phyloP scores from a whole-genome alignment of 2,888 invertebrate genomes.

The Microchrysa polita region DNA sequence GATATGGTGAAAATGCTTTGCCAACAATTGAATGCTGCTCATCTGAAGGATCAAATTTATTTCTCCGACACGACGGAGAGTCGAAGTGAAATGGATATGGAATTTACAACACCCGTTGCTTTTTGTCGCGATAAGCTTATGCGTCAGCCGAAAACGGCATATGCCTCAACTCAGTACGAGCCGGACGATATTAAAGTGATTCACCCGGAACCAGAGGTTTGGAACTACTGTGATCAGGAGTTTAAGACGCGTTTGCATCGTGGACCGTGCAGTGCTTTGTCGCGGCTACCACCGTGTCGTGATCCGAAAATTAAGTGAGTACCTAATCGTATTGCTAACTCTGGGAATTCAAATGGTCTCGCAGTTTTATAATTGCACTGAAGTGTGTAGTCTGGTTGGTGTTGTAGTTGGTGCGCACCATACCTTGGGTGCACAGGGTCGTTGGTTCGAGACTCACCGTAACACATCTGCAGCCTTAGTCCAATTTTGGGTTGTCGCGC shows the following conservation, averaged over 20 bases:
- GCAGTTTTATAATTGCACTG: too few relatives aligned
- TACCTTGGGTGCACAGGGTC: too few relatives aligned
- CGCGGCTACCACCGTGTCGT: conserved; percentile 6
- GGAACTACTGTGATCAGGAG: background rate
- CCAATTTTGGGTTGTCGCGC: too few relatives aligned
- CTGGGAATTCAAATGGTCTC: too few relatives aligned
- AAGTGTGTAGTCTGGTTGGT: too few relatives aligned
- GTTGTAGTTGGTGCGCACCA: too few relatives aligned
- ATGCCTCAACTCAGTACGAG: conserved; percentile 70
- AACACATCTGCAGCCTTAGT: too few relatives aligned
- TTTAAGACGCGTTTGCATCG: background rate
- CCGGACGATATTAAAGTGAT: conserved; percentile 65
- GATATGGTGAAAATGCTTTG: conserved; percentile 67
- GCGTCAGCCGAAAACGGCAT: conserved; percentile 64
- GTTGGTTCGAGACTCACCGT: too few relatives aligned
- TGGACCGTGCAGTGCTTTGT: conserved; percentile 2
- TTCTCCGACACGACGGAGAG: conserved; percentile 61
- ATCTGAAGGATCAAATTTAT: conserved; percentile 53
- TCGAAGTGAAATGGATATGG: conserved; percentile 75
- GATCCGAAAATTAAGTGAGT: conserved; percentile 16
- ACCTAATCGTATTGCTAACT: background rate
- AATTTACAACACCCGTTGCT: conserved; percentile 77
- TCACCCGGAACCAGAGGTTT: background rate
- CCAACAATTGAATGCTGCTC: conserved; percentile 52
- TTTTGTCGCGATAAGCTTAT: conserved; percentile 70